Evolutionary conservation across 2,888 invertebrate species (phyloP), one percentile per base, ranked within the genome.

Genomic region (Mongoloraphidia duomilia): DNA sequence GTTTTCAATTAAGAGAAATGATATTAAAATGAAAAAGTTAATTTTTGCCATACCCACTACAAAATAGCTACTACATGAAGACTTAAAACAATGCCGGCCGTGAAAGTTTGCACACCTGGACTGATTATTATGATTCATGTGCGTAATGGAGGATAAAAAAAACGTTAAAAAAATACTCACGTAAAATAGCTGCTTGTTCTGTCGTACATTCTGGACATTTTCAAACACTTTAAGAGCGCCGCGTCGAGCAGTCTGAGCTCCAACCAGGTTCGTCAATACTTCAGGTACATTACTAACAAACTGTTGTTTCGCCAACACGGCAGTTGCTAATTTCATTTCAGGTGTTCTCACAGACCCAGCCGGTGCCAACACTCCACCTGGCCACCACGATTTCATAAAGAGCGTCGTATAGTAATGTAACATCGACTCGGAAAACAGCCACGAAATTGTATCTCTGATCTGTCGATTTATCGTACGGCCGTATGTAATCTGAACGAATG

Each of bases 391-490:
- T 64, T 91, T 90, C 49, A 85, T 76, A 52, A 90, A 77, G 34
- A 84, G 73, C 50, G 85, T 82, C 43, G 85, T 81, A 65, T 92
- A 93, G 65, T 87, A 88, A 61, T 91, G 84, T 50, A 93, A 65
- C 90, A 92, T 92, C 53, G 87, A 83, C 65, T 93, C 93, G 10
- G 89, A 90, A 62, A 89, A 86, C 57, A 89, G 68, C 83, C 89
- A 91, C 34, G 82, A 77, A 46, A 92, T 82, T 0, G 86, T 88
- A 60, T 91, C 91, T 55, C 88, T 77, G 47, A 92, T 83, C 76
- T 92, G 91, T 55, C 90, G 83, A 64, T 91, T 93, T 42, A 93
- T 93, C 50, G 90, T 92, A 53, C 90, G 75, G n/a, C 91, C 91
- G 62, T 90, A 92, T 0, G 89, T 87, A 51, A 90, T 83, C 69